These are phyloP conservation scores for Agrochola macilenta DNA, from an alignment of 2,888 invertebrate genomes.

Conservation along the genomic window DNA sequence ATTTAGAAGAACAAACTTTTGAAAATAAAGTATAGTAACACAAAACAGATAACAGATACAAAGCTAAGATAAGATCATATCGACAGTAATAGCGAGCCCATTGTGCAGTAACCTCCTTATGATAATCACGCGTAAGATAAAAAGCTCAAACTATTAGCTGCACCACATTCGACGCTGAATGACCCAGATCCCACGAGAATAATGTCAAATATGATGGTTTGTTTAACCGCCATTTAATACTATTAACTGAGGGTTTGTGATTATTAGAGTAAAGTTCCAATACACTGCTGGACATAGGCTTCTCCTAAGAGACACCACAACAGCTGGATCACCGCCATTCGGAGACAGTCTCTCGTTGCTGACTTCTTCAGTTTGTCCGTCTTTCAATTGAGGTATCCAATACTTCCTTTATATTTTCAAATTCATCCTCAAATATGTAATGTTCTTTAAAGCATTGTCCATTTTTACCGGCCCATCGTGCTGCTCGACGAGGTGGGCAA, in stretches of 20 bases:
- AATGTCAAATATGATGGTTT: slow-evolving; percentile 63
- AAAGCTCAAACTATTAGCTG: slow-evolving; percentile 52
- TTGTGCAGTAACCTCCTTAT: slow-evolving; percentile 43
- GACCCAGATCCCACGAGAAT: slow-evolving; percentile 65
- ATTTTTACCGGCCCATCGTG: too few relatives aligned
- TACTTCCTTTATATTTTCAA: too few relatives aligned
- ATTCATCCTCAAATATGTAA: too few relatives aligned
- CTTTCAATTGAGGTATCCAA: too few relatives aligned
- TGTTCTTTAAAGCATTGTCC: too few relatives aligned
- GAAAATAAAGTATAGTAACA: neutral
- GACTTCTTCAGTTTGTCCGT: too few relatives aligned
- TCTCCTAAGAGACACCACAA: neutral
- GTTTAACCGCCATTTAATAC: slow-evolving; percentile 40
- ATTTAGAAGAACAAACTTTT: slow-evolving; percentile 1
- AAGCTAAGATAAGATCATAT: slow-evolving; percentile 35
- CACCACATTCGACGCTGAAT: slow-evolving; percentile 42
- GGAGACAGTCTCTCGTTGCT: too few relatives aligned
- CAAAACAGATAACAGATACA: slow-evolving; percentile 23
- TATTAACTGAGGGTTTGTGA: slow-evolving; percentile 31
- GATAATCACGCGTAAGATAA: slow-evolving; percentile 49
- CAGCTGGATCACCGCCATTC: too few relatives aligned
- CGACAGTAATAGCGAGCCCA: slow-evolving; percentile 26
- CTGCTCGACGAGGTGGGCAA: too few relatives aligned
- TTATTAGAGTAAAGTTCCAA: neutral
- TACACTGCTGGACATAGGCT: neutral